Base-by-base conservation (phyloP, 2,797 vertebrate genomes). In the Fistularia tabacaria region DNA sequence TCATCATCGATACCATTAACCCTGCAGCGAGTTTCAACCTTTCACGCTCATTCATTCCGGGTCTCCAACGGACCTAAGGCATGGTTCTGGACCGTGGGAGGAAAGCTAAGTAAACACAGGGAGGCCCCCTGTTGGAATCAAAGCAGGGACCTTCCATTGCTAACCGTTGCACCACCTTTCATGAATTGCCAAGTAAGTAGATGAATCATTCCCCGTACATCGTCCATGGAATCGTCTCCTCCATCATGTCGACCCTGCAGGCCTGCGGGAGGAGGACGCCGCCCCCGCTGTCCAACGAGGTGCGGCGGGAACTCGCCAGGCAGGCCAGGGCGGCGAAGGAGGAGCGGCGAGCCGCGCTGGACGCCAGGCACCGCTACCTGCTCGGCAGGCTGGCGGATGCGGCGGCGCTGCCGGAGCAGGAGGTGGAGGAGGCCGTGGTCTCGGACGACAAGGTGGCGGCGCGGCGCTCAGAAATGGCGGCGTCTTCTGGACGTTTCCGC, bases 361-460 rank as follows among this genome's bases (percentile, higher is more conserved):
- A 94, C 51, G 64, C 71, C 38, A 86, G 92, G 43, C 78, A 93
- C 77, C 87, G 73, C 25, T 92, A 93, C 77, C 62, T 94, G 64
- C 84, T 92, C 53, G 60, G 74, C 76, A 85, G 85, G 68, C 69
- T 93, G 76, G 85, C 77, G n/a, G 86, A 89, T 43, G 77, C 66
- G 0, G 73, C 79, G 51, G 74, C 59, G 3, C 72, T 91, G 60
- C 79, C 43, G 12, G 90, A 92, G 53, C 36, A 55, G 3, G 88
- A 92, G 75, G 89, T 91, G 62, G 91, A 93, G 69, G 91, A 93
- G 0, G 80, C 73, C 13, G 62, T 94, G 38, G 49, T 93, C 76
- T 89, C 89, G 38, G 91, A 93, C 66, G 88, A 90, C 6, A 92
- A 91, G 87, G 93, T 93, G 46, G 11, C 8, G 49, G 10, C 10